phyloP scores from a whole-genome alignment of 2,113 vertebrate species.

The Heterotilapia buettikoferi region DNA sequence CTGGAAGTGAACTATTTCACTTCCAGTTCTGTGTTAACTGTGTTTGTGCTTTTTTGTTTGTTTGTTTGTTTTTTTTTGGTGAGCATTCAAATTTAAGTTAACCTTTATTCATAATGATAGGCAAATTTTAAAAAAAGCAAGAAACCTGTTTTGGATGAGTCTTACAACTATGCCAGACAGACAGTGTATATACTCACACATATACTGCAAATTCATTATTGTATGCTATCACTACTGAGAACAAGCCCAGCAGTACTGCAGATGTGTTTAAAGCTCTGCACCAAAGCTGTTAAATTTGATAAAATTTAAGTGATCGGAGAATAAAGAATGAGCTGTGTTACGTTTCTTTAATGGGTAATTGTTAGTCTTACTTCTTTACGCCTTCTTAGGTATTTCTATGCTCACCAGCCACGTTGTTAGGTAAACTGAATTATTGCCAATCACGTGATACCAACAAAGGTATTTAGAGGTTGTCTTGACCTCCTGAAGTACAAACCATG shows the following conservation, averaged over 20 bases:
- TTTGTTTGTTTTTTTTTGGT: not conserved
- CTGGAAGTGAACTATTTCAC: not conserved
- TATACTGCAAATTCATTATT: not conserved
- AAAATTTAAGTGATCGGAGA: not conserved
- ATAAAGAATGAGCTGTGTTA: not conserved
- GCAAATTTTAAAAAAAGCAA: fast-evolving
- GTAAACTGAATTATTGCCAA: not conserved
- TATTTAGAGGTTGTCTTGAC: not conserved
- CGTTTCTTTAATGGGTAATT: not conserved
- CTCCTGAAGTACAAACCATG: not conserved
- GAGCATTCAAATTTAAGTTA: not conserved
- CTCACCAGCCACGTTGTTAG: not conserved
- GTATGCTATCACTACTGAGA: not conserved
- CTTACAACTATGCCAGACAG: not conserved
- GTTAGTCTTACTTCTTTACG: not conserved
- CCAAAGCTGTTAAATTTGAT: not conserved
- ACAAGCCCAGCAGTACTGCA: not conserved
- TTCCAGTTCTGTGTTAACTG: not conserved
- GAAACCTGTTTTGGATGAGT: not conserved
- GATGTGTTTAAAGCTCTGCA: not conserved
- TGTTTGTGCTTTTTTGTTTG: not conserved
- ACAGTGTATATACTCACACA: not conserved
- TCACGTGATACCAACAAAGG: not conserved
- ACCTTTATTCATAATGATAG: not conserved
- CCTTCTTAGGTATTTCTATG: not conserved